Evolutionary conservation across 1,140 invertebrate genomes (phyloP).

Genomic region (Drosophila bocqueti): DNA sequence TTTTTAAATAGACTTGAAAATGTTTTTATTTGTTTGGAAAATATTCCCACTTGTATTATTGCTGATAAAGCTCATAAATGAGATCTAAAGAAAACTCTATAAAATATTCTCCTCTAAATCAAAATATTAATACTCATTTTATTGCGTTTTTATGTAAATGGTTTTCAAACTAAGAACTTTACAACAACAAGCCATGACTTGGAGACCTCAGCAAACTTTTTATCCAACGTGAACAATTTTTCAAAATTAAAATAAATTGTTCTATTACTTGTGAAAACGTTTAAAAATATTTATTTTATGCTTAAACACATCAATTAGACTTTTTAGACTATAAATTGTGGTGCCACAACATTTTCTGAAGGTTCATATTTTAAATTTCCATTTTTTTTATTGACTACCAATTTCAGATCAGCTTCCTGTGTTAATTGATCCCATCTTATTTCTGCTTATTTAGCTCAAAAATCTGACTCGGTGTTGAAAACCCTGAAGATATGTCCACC

Average conservation of each 20-base stretch:
- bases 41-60: neutral
- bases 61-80: slow-evolving; percentile 6
- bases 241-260: too few relatives aligned
- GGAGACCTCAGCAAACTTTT: too few relatives aligned
- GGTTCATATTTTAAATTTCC: neutral
- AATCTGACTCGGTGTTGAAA: neutral
- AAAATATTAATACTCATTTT: neutral
- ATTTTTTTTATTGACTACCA: neutral
- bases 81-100: neutral
- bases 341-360: neutral
- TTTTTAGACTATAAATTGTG: too few relatives aligned
- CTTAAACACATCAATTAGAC: too few relatives aligned
- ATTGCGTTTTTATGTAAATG: neutral
- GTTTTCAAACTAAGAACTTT: neutral
- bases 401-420: neutral
- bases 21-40: slow-evolving; percentile 1
- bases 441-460: slow-evolving; percentile 3
- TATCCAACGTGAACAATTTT: too few relatives aligned
- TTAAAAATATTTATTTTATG: too few relatives aligned
- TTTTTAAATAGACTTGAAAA: slow-evolving; percentile 1
- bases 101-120: neutral
- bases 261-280: too few relatives aligned
- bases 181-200: neutral
- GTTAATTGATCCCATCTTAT: slow-evolving; percentile 1
- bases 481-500: slow-evolving; percentile 48